These are phyloP conservation scores for Brachyhypopomus gauderio DNA, from an alignment of 2,113 vertebrate genomes.

Conservation along the genomic window DNA sequence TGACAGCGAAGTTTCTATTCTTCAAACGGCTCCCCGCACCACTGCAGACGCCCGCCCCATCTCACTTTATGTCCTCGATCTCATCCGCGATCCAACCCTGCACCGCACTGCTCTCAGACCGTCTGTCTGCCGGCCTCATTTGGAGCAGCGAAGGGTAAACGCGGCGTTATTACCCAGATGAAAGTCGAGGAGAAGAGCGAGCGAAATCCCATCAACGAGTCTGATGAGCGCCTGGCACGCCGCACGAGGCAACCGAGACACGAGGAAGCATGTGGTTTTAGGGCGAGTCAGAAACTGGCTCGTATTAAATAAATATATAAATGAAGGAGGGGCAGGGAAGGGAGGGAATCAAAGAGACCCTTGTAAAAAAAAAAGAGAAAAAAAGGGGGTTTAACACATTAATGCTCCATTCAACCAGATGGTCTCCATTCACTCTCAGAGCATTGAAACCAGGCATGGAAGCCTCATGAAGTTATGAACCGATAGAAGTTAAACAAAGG, in stretches of 20 bases:
- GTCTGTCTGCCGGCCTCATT: not conserved
- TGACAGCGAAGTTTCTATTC: not conserved
- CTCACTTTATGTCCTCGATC: no score
- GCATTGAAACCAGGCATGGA: conserved; percentile 45
- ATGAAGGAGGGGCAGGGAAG: conserved; percentile 29
- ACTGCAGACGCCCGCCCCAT: not conserved
- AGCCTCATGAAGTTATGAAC: conserved; percentile 43
- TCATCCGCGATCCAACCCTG: not conserved
- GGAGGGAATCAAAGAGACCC: conserved; percentile 46
- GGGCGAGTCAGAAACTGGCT: conserved; percentile 38
- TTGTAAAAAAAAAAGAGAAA: conserved; percentile 39
- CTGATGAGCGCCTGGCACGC: not conserved
- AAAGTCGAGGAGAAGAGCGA: conserved; percentile 10
- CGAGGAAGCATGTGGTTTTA: conserved; percentile 40
- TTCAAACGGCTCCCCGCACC: not conserved
- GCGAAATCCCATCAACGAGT: not conserved
- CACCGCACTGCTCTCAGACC: not conserved
- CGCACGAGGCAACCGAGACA: conserved; percentile 27
- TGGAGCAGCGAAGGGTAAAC: not conserved
- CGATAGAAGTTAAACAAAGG: conserved; percentile 36
- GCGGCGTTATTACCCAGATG: not conserved
- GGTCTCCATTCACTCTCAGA: conserved; percentile 42
- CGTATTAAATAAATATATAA: conserved; percentile 50
- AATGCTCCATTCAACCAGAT: conserved; percentile 53
- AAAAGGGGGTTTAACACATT: conserved; percentile 39